Percentiles rank a stretch among this genome's conserved stretches.
phyloP scores from a whole-genome alignment of 1,140 invertebrate species.

The Drosophila persimilis region DNA sequence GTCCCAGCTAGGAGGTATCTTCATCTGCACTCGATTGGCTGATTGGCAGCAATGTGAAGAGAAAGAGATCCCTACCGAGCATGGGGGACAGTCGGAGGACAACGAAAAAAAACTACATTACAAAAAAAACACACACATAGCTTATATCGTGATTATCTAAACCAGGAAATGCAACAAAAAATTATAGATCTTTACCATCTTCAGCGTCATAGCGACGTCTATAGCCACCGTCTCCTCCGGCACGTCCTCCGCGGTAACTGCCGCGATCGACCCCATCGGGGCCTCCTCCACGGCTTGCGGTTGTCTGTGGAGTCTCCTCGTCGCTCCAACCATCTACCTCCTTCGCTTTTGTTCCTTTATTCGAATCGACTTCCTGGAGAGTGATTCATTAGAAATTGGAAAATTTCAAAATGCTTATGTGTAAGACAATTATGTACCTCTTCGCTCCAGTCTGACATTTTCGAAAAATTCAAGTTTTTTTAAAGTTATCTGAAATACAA shows the following conservation, averaged over 20 bases:
- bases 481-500: not conserved
- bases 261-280: not conserved
- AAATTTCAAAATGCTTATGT: too few relatives aligned
- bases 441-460: conserved; percentile 63
- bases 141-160: too few relatives aligned
- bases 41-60: conserved; percentile 1
- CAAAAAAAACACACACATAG: conserved; percentile 9
- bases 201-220: conserved; percentile 46
- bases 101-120: conserved; percentile 23
- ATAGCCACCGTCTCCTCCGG: conserved; percentile 28
- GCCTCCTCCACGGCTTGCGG: conserved; percentile 43
- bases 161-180: not conserved
- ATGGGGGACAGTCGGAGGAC: not conserved
- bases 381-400: not conserved
- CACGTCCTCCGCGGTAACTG: conserved; percentile 29
- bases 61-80: conserved; percentile 1
- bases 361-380: too few relatives aligned
- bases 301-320: conserved; percentile 44
- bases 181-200: conserved; percentile 35
- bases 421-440: conserved; percentile 21
- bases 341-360: too few relatives aligned
- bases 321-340: conserved; percentile 38
- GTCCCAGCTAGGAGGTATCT: conserved; percentile 39
- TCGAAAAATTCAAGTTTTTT: not conserved
- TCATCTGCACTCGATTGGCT: not conserved